Evolutionary conservation across 2,113 vertebrate genomes (phyloP), one percentile per base, ranked within the genome.

Genomic region (Pterocles burchelli): DNA sequence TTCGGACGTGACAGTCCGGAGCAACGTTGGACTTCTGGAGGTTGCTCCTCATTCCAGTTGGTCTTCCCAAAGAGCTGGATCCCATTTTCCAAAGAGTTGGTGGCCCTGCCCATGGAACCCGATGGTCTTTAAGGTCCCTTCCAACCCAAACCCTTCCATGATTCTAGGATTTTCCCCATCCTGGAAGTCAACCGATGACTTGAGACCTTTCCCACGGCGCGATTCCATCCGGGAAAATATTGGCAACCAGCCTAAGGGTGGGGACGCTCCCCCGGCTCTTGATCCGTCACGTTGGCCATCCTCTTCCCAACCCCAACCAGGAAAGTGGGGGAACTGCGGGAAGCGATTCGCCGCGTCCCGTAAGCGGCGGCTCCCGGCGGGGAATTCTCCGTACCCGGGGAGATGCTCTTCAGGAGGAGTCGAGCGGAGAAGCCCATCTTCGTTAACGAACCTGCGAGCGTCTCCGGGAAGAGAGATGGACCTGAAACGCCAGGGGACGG

Each of bases 351-450:
- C 48, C 3, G 33, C 70, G 3, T 95, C 85, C 89, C 81, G 36
- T 71, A 91, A 92, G 36, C 33, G 0, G 5, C 0, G 4, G 26
- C 11, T 17, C 9, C 0, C 0, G 25, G 73, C 0, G 2, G 89
- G 74, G 80, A 76, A 76, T 4, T 3, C 20, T 9, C 65, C 52
- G 7, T 24, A 59, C 48, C 4, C 2, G 18, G 81, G 85, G 85
- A 59, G 71, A 26, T 22, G 81, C 43, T 78, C 36, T 34, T 31
- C 58, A 16, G 45, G 79, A 76, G 68, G 63, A 29, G 84, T 43
- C 2, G 84, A 52, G 78, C 45, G 1, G 38, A 62, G 75, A 43
- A 92, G 49, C 66, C 12, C 75, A 15, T 91, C 85, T 46, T 21
- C 0, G 3, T 67, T 83, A 46, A 65, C 28, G 22, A 90, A 70